A percentile compares a stretch with the other conserved stretches of the same genome.
Evolutionary conservation across 92 coral and sea anemone genomes (phyloP).

Genomic region (Plumapathes pennacea): DNA sequence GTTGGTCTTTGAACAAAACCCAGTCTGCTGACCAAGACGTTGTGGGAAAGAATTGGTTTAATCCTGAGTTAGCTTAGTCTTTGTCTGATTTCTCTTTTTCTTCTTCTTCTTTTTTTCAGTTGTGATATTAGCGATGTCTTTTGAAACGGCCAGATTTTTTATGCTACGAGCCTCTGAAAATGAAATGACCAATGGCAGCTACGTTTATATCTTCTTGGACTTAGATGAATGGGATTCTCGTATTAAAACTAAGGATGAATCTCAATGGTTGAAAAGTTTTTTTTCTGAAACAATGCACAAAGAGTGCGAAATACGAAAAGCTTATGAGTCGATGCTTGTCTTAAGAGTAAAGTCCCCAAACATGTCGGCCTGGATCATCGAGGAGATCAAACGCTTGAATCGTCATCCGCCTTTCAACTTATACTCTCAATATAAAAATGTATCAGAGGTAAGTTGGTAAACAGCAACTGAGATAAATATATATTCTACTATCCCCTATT

Average conservation of each 20-base stretch:
- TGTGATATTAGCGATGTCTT: conserved; percentile 10
- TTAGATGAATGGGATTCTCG: not conserved
- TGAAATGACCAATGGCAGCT: conserved; percentile 37
- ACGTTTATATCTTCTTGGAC: conserved; percentile 41
- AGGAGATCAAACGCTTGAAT: conserved; percentile 1
- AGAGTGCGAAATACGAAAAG: conserved; percentile 18
- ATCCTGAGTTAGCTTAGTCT: too few species aligned
- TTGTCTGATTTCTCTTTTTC: not conserved
- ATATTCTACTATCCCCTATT: too few species aligned
- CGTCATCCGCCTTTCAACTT: conserved; percentile 8
- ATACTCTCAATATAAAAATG: too few species aligned
- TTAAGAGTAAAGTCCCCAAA: conserved; percentile 9
- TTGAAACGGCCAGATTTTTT: not conserved
- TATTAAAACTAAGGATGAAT: not conserved
- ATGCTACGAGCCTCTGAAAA: conserved; percentile 16
- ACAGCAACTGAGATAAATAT: too few species aligned
- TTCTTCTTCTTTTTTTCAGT: conserved; percentile 15
- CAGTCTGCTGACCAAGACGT: not conserved
- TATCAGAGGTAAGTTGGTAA: too few species aligned
- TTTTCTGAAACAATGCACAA: not conserved
- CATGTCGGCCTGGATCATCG: not conserved
- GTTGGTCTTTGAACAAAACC: too few species aligned
- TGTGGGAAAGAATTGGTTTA: too few species aligned
- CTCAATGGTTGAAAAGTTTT: conserved; percentile 2
- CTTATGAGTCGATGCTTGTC: conserved; percentile 28